Base-by-base conservation (phyloP, 2,888 invertebrate genomes). In the Tetropium fuscum region DNA sequence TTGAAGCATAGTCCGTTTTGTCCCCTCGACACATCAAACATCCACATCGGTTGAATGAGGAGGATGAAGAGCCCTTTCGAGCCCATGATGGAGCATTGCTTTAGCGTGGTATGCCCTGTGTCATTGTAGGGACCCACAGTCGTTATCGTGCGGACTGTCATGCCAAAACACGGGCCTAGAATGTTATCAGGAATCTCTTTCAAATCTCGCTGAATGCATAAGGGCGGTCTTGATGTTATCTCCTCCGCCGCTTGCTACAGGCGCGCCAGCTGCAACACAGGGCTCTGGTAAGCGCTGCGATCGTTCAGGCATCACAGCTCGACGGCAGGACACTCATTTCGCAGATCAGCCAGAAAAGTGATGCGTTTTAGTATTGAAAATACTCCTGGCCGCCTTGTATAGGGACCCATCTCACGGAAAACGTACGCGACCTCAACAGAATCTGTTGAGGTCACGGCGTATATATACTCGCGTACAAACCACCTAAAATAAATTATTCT, bases 201-300 rank as follows among this genome's bases (percentile, higher is more conserved):
- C 81, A 82, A 81, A 82, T 82, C 81, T 81, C 78, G 80, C 79
- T 82, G 81, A 82, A 82, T 82, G 81, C 81, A 81, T 81, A 82
- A 81, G 81, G 81, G 82, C 80, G 80, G 80, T 77, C 76, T 77
- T 73, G 81, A 80, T 80, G 74, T 78, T 80, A 80, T 80, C 79
- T 61, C 62, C 59, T 62, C 58, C 68, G 70, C 69, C 76, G 74
- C 68, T 76, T 74, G 78, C 78, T 78, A 77, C 76, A 78, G 78
- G 78, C 79, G 79, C 77, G 79, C 77, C 78, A 79, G 80, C 79
- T 79, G 80, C 77, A 72, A 48, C 27, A 22, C 59, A 60, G 57
- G 57, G 58, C 62, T 58, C 62, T 58, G 32, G 10, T 16, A 11
- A 18, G 11, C 34, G 22, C 44, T 20, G 48, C 34, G 22, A 48